phyloP scores from a whole-genome alignment of 2,113 vertebrate species.

The Leptodactylus fuscus region DNA sequence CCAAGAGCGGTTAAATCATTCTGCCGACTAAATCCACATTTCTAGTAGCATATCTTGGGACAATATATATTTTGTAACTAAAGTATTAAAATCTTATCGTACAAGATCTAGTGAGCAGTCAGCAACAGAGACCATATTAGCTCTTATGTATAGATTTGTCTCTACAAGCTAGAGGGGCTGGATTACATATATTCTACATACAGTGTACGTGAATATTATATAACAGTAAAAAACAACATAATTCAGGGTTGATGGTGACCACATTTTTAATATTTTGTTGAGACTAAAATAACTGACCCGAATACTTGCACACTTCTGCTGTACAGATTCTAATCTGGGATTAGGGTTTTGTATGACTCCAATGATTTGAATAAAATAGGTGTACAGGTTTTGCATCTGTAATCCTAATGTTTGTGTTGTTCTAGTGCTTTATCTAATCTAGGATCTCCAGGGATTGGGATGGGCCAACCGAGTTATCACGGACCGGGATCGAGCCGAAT shows the following conservation, averaged over 20 bases:
- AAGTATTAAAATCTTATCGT: neutral
- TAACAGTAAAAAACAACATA: too few relatives aligned
- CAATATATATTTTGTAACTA: neutral
- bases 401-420: neutral
- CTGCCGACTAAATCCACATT: neutral
- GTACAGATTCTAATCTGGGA: neutral
- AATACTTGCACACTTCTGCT: conserved; percentile 9
- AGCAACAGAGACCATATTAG: neutral
- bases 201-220: neutral
- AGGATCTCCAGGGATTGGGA: neutral
- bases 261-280: neutral
- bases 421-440: neutral
- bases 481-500: too few relatives aligned
- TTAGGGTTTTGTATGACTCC: conserved; percentile 7
- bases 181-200: neutral
- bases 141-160: too few relatives aligned
- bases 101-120: neutral
- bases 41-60: neutral
- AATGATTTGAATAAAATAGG: conserved; percentile 10
- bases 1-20: conserved; percentile 18
- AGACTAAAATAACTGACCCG: neutral
- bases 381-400: neutral
- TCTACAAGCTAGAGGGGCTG: too few relatives aligned
- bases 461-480: too few relatives aligned
- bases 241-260: too few relatives aligned